A percentile compares a stretch with the other conserved stretches of the same genome.
phyloP scores from a whole-genome alignment of 2,888 invertebrate species.

The Gymnoscelis rufifasciata region DNA sequence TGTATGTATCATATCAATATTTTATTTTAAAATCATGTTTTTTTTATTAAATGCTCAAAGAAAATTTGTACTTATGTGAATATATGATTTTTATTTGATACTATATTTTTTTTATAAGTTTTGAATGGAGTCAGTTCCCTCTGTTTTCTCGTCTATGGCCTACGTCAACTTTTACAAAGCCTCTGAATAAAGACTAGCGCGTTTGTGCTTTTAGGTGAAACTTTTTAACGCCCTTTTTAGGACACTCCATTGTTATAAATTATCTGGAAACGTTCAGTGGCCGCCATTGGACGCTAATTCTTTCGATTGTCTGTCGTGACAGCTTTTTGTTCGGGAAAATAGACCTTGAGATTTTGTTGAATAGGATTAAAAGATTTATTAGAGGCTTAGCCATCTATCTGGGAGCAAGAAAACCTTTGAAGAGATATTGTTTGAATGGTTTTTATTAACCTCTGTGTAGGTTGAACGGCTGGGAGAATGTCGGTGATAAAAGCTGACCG shows the following conservation, averaged over 20 bases:
- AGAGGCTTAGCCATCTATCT: conserved; percentile 1
- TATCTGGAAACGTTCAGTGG: conserved; percentile 27
- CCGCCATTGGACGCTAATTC: conserved; percentile 27
- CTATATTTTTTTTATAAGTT: too few species aligned
- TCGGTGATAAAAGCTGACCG: too few species aligned
- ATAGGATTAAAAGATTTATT: conserved; percentile 10
- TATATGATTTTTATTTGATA: too few species aligned
- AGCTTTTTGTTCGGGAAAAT: conserved; percentile 16
- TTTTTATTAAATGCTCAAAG: too few species aligned
- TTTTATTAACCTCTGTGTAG: background rate
- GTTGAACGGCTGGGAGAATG: too few species aligned
- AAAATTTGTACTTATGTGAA: too few species aligned
- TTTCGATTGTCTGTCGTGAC: conserved; percentile 23
- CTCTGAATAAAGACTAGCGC: conserved; percentile 53
- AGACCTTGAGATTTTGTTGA: conserved; percentile 9
- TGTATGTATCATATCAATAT: too few species aligned
- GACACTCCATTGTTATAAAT: conserved; percentile 35
- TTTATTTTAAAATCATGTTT: too few species aligned
- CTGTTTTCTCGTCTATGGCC: conserved; percentile 18
- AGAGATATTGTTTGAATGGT: background rate
- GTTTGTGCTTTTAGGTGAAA: conserved; percentile 47
- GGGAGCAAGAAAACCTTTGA: background rate
- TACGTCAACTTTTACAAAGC: conserved; percentile 55
- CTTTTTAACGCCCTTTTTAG: conserved; percentile 41
- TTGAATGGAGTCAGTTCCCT: background rate